phyloP scores from a whole-genome alignment of 2,113 vertebrate species.

The Arothron firmamentum region DNA sequence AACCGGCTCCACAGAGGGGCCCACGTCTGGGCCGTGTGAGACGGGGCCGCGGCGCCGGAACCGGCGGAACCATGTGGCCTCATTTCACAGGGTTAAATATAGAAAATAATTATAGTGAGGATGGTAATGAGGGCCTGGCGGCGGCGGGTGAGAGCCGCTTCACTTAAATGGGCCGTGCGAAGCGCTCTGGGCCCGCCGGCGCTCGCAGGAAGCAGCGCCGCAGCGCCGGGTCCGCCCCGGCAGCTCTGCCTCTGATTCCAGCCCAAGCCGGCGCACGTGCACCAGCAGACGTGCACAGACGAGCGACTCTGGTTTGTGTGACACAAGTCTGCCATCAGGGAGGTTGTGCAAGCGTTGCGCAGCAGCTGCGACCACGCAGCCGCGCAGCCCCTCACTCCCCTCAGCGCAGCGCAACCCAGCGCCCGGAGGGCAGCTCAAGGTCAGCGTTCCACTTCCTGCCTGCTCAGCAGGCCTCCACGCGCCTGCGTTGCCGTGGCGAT shows the following conservation, averaged over 20 bases:
- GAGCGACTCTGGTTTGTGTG: too few relatives aligned
- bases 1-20: too few relatives aligned
- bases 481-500: too few relatives aligned
- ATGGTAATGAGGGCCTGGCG: conserved; percentile 69
- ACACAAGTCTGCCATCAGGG: too few relatives aligned
- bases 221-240: too few relatives aligned
- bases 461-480: too few relatives aligned
- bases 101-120: conserved; percentile 80
- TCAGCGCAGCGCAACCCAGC: too few relatives aligned
- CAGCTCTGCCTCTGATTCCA: conserved; percentile 61
- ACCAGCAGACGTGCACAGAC: too few relatives aligned
- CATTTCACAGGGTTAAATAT: conserved; percentile 73
- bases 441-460: conserved; percentile 43
- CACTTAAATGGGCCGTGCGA: conserved; percentile 70
- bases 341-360: too few relatives aligned
- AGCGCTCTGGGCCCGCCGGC: conserved; percentile 47
- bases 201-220: conserved; percentile 57
- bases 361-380: too few relatives aligned
- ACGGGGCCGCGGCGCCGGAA: conserved; percentile 50
- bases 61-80: conserved; percentile 65
- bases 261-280: neutral
- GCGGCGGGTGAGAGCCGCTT: conserved; percentile 65
- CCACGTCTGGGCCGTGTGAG: conserved; percentile 5
- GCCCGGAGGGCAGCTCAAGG: neutral
- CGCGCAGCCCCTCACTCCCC: too few relatives aligned